A percentile compares a stretch with the other conserved stretches of the same genome.
phyloP scores from a whole-genome alignment of 2,113 vertebrate species.

The Eolophus roseicapilla region DNA sequence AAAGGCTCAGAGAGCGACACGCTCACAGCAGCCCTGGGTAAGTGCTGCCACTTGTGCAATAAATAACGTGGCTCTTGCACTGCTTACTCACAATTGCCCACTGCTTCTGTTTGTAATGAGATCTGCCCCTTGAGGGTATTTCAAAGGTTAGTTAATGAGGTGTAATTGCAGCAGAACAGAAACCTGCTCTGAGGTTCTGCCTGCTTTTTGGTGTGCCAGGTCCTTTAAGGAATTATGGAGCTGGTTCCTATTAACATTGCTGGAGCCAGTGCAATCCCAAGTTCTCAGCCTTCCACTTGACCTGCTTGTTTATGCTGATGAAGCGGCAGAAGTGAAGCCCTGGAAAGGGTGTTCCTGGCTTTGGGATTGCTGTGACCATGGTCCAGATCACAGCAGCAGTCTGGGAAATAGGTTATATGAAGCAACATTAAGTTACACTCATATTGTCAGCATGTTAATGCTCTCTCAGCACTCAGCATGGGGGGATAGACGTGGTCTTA shows the following conservation, averaged over 20 bases:
- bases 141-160: conserved; percentile 50
- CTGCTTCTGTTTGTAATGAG: conserved; percentile 14
- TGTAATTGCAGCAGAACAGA: conserved; percentile 28
- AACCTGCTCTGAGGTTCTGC: background rate
- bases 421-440: background rate
- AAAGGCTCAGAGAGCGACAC: background rate
- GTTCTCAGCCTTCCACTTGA: background rate
- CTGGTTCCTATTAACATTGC: rapidly evolving
- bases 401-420: rapidly evolving
- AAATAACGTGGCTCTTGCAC: background rate
- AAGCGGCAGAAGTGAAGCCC: too few relatives aligned
- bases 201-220: background rate
- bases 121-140: conserved; percentile 6
- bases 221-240: background rate
- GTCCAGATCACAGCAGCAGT: rapidly evolving
- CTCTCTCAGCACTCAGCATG: background rate
- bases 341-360: background rate
- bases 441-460: rapidly evolving
- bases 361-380: rapidly evolving
- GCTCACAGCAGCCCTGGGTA: background rate
- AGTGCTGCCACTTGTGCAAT: background rate
- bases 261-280: background rate
- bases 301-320: rapidly evolving
- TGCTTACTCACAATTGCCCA: background rate
- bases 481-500: background rate